Conservation (phyloP, 2,797 vertebrate species). For the Gambelia wislizenii region DNA sequence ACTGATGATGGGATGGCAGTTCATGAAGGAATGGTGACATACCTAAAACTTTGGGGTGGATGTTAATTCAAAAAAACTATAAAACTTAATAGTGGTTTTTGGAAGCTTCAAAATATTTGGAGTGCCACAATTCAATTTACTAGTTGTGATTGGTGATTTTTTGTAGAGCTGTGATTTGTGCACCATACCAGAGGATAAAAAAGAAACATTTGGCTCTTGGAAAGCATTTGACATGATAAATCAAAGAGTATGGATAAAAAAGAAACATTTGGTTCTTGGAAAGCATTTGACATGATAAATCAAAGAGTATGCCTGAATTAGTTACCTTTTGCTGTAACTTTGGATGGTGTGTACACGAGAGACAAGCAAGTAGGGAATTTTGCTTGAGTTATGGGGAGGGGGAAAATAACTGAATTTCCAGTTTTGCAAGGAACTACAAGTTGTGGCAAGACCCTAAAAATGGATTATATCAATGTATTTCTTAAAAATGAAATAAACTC, state of each 20-base stretch:
- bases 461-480: neutral
- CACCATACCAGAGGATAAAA: neutral
- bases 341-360: neutral
- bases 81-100: too few relatives aligned
- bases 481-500: neutral
- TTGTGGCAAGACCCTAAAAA: neutral
- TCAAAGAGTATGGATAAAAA: neutral
- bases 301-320: constrained; percentile 3
- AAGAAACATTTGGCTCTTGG: neutral
- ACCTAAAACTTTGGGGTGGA: too few relatives aligned
- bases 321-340: constrained; percentile 7
- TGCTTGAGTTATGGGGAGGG: neutral
- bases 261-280: neutral
- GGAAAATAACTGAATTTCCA: neutral
- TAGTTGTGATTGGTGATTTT: neutral
- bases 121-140: too few relatives aligned
- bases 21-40: too few relatives aligned
- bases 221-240: constrained; percentile 1
- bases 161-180: constrained; percentile 11
- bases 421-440: neutral
- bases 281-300: constrained; percentile 3
- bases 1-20: too few relatives aligned
- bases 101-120: too few relatives aligned
- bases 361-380: neutral
- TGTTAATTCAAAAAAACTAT: too few relatives aligned